Conservation (phyloP, 37 sponge, comb jelly and placozoan species). For the Crambe crambe region DNA sequence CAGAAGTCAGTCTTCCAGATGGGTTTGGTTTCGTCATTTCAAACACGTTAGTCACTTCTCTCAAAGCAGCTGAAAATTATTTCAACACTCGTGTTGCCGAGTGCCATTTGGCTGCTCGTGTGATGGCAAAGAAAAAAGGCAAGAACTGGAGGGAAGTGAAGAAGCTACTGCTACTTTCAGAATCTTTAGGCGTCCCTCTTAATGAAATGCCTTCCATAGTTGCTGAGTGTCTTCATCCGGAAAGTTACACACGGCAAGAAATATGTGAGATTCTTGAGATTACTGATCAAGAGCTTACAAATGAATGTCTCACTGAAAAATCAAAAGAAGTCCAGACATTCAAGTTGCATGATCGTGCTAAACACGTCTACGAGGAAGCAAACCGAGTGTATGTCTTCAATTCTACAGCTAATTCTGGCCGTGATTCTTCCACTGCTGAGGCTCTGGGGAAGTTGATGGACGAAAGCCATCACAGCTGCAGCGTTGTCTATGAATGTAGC, state of each 20-base stretch:
- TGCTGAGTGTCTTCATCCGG: constrained; percentile 66
- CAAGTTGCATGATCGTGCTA: constrained; percentile 80
- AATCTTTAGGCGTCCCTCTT: constrained; percentile 34
- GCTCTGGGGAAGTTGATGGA: constrained; percentile 89
- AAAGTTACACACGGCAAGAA: constrained; percentile 79
- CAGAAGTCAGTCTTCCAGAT: constrained; percentile 73
- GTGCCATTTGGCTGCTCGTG: constrained; percentile 86
- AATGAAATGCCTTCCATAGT: constrained; percentile 67
- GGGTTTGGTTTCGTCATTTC: constrained; percentile 82
- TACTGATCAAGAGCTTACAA: constrained; percentile 36
- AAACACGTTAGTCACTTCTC: constrained; percentile 71
- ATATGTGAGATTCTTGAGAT: constrained; percentile 70
- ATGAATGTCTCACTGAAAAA: constrained; percentile 37
- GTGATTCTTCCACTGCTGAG: constrained; percentile 22
- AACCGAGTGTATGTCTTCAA: constrained; percentile 72
- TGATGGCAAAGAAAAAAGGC: constrained; percentile 68
- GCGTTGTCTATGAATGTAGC: constrained; percentile 88
- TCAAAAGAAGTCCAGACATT: constrained; percentile 56
- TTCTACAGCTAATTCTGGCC: constrained; percentile 35
- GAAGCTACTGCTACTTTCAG: constrained; percentile 63
- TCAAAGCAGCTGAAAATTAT: constrained; percentile 69
- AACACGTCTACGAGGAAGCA: constrained; percentile 89
- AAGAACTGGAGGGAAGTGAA: constrained; percentile 59
- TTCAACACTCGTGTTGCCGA: constrained; percentile 94
- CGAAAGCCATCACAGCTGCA: constrained; percentile 88